These are phyloP conservation scores for Ostrea denselamellosa DNA, from an alignment of 1,140 invertebrate species.

Conservation along the genomic window DNA sequence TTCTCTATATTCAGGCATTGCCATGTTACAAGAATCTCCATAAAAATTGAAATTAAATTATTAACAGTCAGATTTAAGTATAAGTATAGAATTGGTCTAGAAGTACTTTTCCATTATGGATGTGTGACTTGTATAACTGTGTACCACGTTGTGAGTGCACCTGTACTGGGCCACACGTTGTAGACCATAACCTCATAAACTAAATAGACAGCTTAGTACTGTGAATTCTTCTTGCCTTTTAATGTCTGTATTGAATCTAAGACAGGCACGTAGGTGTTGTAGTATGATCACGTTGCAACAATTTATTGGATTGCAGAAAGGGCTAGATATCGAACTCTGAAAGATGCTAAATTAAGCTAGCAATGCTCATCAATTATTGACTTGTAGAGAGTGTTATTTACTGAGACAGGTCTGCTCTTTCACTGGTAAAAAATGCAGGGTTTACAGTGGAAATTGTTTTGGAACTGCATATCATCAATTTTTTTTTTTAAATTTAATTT, in stretches of 20 bases:
- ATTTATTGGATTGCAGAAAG: slow-evolving; percentile 18
- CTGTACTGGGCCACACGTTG: no score
- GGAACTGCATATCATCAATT: neutral
- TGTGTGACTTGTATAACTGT: no score
- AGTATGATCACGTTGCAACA: neutral
- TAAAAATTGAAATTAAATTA: no score
- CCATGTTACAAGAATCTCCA: no score
- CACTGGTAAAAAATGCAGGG: neutral
- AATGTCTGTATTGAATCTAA: neutral
- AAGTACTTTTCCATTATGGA: no score
- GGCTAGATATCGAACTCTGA: neutral
- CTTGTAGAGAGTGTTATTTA: neutral
- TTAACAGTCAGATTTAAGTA: no score
- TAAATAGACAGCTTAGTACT: neutral
- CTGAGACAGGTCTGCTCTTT: neutral
- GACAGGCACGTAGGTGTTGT: neutral
- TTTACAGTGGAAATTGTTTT: neutral
- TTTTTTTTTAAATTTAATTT: neutral
- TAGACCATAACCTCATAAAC: neutral
- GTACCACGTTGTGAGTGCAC: no score
- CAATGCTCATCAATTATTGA: slow-evolving; percentile 6
- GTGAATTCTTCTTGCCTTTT: neutral
- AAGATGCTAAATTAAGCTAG: neutral
- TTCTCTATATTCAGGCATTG: no score
- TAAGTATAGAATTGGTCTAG: no score